Evolutionary conservation across 2,888 invertebrate genomes (phyloP), one percentile per base, ranked within the genome.

Genomic region (Cerceris ruficornis): DNA sequence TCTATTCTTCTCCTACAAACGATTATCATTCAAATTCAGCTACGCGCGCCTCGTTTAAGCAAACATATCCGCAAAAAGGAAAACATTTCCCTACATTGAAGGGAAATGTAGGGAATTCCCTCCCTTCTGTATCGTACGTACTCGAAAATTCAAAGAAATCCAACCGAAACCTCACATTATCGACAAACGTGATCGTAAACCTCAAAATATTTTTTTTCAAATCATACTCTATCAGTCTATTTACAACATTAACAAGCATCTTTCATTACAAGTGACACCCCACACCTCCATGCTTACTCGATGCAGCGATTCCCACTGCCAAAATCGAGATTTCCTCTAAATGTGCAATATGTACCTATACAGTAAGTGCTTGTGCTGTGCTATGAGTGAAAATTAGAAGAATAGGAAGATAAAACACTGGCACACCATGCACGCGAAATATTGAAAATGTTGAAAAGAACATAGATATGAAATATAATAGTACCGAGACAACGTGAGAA

Each of bases 341-440:
- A 72, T 80, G 80, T 80, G 80, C 80, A 80, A 70, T 67, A 69
- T 69, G 75, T 83, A 80, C 68, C 73, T 83, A 85, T 66, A 70
- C 81, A 72, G 81, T 75, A 57, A 54, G 69, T 74, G 67, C 54
- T 28, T 8, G 55, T 60, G 39, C 66, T 50, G 64, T 43, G 59
- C 49, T 50, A 61, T 14, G 17, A 59, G 17, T 57, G 64, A 58
- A 42, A 78, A 55, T 60, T 9, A 42, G 17, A 50, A 58, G 41
- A 52, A 66, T 64, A 68, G 46, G 6, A 15, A 59, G 11, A 14
- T 42, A 60, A n/a, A 72, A 68, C 67, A 69, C 55, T 57, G 77
- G 84, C 84, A 84, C 86, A 81, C 75, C 88, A 88, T 88, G 87
- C 88, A 82, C 55, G 74, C 62, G 66, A 66, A 68, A 69, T 9